Conservation (phyloP, 2,888 invertebrate species). For the Coremacera marginata region DNA sequence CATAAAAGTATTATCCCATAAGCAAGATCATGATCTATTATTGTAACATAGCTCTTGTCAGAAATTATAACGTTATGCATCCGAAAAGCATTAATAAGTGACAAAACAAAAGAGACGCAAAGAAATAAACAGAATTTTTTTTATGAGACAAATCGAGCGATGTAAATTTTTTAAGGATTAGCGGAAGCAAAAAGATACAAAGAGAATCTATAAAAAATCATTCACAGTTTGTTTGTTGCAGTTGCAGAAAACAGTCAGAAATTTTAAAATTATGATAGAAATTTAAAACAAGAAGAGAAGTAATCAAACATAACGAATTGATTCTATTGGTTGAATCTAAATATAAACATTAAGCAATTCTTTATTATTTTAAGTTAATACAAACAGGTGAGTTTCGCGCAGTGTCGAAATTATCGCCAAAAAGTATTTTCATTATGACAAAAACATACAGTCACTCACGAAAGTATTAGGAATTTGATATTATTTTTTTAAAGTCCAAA, state of each 20-base stretch:
- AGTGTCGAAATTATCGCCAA: too few species aligned
- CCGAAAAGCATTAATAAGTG: not conserved
- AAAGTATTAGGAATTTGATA: too few species aligned
- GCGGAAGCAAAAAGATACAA: not conserved
- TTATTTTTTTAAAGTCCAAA: too few species aligned
- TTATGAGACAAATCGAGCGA: not conserved
- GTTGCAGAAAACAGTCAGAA: not conserved
- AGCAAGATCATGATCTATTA: slow-evolving; percentile 24
- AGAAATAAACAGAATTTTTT: not conserved
- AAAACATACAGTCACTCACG: too few species aligned
- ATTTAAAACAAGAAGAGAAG: too few species aligned
- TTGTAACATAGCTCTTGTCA: slow-evolving; percentile 34
- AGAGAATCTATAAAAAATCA: not conserved
- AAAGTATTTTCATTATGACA: too few species aligned
- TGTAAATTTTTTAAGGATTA: not conserved
- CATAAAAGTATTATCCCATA: not conserved
- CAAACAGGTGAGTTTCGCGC: too few species aligned
- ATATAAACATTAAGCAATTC: too few species aligned
- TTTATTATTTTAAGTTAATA: too few species aligned
- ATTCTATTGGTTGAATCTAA: too few species aligned
- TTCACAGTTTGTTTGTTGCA: not conserved
- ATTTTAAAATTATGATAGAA: too few species aligned
- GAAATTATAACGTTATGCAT: not conserved
- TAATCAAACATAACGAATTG: too few species aligned
- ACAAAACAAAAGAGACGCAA: not conserved